These are phyloP conservation scores for Linepithema humile DNA, from an alignment of 1,140 invertebrate genomes.

Conservation along the genomic window DNA sequence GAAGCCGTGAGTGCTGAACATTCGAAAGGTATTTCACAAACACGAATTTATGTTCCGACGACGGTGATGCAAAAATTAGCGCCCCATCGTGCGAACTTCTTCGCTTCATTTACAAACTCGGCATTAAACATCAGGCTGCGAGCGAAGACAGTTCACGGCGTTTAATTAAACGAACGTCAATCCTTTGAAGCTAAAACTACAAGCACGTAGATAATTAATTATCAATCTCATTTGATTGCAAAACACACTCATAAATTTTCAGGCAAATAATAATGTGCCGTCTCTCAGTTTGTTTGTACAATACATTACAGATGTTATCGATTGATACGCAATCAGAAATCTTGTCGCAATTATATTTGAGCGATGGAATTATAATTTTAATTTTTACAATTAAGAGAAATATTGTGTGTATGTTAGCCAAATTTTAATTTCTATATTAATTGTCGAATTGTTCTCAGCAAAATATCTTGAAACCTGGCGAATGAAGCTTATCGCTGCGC, in stretches of 20 bases:
- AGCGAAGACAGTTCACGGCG: conserved; percentile 12
- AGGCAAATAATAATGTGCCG: background rate
- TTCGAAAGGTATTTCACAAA: conserved; percentile 7
- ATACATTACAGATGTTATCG: background rate
- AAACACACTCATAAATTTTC: background rate
- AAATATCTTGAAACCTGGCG: too few species aligned
- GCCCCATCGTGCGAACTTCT: background rate
- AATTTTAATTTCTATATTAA: too few species aligned
- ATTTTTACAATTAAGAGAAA: too few species aligned
- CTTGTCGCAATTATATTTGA: too few species aligned
- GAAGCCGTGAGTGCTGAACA: background rate
- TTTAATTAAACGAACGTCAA: conserved; percentile 51
- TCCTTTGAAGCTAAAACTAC: background rate
- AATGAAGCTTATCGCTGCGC: background rate
- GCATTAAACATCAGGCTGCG: background rate
- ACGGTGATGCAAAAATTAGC: conserved; percentile 16
- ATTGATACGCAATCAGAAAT: background rate
- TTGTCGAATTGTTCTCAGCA: too few species aligned
- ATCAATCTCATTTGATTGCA: conserved; percentile 38
- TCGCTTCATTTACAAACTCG: background rate
- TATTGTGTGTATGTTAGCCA: too few species aligned
- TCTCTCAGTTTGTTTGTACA: background rate
- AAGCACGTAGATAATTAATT: conserved; percentile 29
- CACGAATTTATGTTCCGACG: background rate
- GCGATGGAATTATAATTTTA: too few species aligned